Evolutionary conservation across 37 sponge, comb jelly and placozoan species (phyloP).

Genomic region (Spongia lamella): DNA sequence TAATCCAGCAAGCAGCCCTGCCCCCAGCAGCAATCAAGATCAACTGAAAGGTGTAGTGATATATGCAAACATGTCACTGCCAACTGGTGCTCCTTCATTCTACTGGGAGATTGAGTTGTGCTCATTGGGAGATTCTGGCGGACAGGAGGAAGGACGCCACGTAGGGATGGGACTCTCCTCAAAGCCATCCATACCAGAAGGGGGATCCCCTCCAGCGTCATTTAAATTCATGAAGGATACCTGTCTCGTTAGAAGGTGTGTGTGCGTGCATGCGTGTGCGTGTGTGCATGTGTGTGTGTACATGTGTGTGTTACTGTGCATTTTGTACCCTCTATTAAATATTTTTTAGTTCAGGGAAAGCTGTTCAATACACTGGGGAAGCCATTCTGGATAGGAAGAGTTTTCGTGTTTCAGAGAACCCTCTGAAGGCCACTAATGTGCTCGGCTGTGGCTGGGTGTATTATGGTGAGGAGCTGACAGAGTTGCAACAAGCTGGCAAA

Average conservation of each 20-base stretch:
- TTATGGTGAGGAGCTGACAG: conserved; percentile 12
- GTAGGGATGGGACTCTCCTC: conserved; percentile 77
- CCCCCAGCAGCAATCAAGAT: conserved; percentile 2
- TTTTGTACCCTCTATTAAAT: neutral
- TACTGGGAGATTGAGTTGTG: conserved; percentile 93
- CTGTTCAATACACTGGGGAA: conserved; percentile 47
- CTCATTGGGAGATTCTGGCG: conserved; percentile 53
- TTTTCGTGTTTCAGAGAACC: conserved; percentile 29
- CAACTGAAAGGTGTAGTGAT: conserved; percentile 65
- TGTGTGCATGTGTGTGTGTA: too few species aligned
- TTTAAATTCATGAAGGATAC: conserved; percentile 38
- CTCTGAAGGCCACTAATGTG: conserved; percentile 65
- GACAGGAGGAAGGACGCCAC: conserved; percentile 21
- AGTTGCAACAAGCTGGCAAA: conserved; percentile 41
- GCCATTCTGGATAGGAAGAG: conserved; percentile 64
- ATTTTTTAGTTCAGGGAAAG: conserved; percentile 63
- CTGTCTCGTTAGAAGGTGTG: conserved; percentile 55
- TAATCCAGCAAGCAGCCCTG: neutral
- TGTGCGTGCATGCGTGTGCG: too few species aligned
- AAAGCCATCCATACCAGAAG: conserved; percentile 45
- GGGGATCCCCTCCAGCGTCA: conserved; percentile 17
- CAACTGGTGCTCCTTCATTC: conserved; percentile 79
- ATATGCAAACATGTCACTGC: conserved; percentile 56
- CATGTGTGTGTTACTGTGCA: neutral
- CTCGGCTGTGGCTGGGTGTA: conserved; percentile 89